A percentile compares a stretch with the other conserved stretches of the same genome.
These are phyloP conservation scores for Helicoverpa assulta DNA, from an alignment of 2,888 invertebrate genomes.

Conservation along the genomic window DNA sequence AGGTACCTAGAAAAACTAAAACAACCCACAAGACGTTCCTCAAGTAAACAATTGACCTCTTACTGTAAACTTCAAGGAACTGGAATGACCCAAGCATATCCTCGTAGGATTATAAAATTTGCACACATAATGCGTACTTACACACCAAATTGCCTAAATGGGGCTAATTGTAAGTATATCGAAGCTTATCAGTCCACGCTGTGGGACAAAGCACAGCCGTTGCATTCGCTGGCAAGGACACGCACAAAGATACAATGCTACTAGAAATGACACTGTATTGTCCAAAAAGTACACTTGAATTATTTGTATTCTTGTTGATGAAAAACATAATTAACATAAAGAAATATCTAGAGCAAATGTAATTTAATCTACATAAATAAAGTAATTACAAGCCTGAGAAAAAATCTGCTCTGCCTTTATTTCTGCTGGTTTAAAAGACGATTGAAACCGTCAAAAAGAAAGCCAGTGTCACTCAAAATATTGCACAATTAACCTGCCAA, in stretches of 20 bases:
- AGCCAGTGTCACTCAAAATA: slow-evolving; percentile 9
- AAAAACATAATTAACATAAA: too few species aligned
- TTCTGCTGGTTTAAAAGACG: too few species aligned
- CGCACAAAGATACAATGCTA: slow-evolving; percentile 66
- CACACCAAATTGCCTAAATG: slow-evolving; percentile 64
- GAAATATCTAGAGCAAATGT: too few species aligned
- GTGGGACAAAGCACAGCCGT: slow-evolving; percentile 84
- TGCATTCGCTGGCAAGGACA: slow-evolving; percentile 88
- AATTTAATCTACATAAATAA: too few species aligned
- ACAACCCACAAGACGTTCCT: background rate
- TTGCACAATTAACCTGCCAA: background rate
- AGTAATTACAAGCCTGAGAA: too few species aligned
- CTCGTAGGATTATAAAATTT: slow-evolving; percentile 4
- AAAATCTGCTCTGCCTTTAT: too few species aligned
- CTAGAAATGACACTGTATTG: slow-evolving; percentile 68
- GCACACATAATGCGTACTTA: slow-evolving; percentile 4
- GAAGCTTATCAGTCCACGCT: slow-evolving; percentile 82
- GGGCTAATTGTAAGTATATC: slow-evolving; percentile 68
- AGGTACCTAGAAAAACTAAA: background rate
- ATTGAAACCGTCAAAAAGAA: slow-evolving; percentile 5
- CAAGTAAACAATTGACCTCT: background rate
- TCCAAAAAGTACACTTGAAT: background rate
- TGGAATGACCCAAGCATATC: slow-evolving; percentile 8
- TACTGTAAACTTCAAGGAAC: background rate
- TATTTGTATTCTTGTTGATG: too few species aligned